phyloP scores from a whole-genome alignment of 2,113 vertebrate genomes.

The Taurulus bubalis region DNA sequence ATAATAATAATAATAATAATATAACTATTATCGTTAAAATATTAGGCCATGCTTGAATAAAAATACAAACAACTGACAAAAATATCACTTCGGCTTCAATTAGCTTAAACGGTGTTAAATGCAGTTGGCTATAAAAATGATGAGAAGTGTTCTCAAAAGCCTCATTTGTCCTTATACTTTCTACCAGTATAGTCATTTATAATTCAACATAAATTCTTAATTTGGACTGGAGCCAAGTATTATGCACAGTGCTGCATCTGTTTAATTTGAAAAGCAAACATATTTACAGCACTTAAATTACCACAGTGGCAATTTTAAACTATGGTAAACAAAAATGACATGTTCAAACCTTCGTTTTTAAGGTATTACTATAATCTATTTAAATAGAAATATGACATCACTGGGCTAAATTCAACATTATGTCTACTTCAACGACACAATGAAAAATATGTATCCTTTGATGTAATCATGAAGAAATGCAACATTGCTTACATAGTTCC shows the following conservation, averaged over 20 bases:
- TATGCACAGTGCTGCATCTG: background rate
- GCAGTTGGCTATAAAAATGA: constrained; percentile 29
- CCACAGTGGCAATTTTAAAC: background rate
- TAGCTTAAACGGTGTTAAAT: background rate
- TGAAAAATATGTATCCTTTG: background rate
- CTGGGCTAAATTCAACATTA: background rate
- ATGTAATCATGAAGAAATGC: background rate
- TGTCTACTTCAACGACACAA: background rate
- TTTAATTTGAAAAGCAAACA: constrained; percentile 11
- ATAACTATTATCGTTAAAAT: background rate
- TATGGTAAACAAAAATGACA: background rate
- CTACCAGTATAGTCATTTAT: constrained; percentile 13
- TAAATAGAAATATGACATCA: background rate
- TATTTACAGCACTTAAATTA: background rate
- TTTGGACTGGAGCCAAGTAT: constrained; percentile 5
- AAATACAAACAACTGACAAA: constrained; percentile 18
- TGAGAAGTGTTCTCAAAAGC: constrained; percentile 30
- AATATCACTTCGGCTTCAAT: constrained; percentile 6
- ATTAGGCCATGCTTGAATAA: background rate
- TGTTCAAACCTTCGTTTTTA: background rate
- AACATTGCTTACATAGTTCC: constrained; percentile 91
- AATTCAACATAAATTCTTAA: constrained; percentile 18
- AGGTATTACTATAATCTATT: background rate
- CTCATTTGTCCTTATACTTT: constrained; percentile 20
- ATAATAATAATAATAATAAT: too few relatives aligned